These are phyloP conservation scores for Hemicordylus capensis DNA, from an alignment of 2,113 vertebrate species.

Conservation along the genomic window DNA sequence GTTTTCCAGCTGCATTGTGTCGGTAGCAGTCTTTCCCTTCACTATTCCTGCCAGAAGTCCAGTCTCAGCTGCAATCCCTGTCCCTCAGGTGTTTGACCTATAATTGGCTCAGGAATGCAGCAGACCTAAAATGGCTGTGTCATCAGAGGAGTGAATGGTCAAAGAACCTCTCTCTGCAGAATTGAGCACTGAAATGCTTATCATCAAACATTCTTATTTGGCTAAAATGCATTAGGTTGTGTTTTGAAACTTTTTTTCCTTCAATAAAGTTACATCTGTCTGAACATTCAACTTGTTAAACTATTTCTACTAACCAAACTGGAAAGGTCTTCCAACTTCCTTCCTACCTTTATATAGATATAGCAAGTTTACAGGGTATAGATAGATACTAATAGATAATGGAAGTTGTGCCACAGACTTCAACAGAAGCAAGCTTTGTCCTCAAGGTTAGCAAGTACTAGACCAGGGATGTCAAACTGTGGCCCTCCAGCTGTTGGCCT, in stretches of 20 bases:
- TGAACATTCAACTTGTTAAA: not conserved
- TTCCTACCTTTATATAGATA: not conserved
- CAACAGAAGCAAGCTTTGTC: not conserved
- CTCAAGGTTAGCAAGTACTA: not conserved
- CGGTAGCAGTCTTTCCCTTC: not conserved
- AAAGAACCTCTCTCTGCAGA: not conserved
- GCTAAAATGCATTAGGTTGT: slow-evolving; percentile 47
- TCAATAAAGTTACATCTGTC: not conserved
- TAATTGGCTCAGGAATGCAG: not conserved
- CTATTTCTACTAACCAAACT: not conserved
- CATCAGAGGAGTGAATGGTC: not conserved
- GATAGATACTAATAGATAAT: too few species aligned
- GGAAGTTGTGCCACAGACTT: not conserved
- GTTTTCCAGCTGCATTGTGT: not conserved
- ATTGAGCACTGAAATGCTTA: slow-evolving; percentile 51
- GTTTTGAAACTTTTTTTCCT: not conserved
- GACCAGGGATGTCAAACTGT: too few species aligned
- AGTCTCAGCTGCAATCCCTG: not conserved
- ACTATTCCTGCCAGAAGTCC: not conserved
- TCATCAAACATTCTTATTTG: not conserved
- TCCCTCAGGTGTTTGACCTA: not conserved
- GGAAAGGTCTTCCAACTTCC: not conserved
- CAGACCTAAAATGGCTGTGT: not conserved
- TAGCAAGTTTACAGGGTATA: too few species aligned
- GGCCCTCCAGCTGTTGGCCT: too few species aligned